phyloP scores from a whole-genome alignment of 2,888 invertebrate species.

The Amphipoea oculea region DNA sequence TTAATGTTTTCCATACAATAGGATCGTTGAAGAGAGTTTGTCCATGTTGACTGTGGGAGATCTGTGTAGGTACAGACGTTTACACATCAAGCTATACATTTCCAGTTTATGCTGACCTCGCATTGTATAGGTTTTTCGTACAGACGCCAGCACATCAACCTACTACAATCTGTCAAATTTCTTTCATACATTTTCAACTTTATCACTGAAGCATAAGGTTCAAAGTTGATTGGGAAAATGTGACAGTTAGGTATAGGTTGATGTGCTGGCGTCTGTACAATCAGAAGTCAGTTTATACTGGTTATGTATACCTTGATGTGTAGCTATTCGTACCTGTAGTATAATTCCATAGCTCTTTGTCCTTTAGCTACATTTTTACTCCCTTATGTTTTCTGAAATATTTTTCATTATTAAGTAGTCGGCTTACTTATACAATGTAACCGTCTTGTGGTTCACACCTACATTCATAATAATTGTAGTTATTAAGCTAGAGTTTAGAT shows the following conservation, averaged over 20 bases:
- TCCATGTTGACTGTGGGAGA: neutral
- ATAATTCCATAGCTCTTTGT: neutral
- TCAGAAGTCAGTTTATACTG: neutral
- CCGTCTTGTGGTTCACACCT: neutral
- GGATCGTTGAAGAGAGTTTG: neutral
- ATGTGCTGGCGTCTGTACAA: no score
- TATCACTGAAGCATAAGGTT: no score
- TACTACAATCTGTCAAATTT: no score
- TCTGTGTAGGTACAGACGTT: neutral
- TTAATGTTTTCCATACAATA: constrained; percentile 12
- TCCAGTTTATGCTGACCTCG: neutral
- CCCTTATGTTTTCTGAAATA: neutral
- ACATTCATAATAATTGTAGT: constrained; percentile 14
- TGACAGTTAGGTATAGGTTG: no score
- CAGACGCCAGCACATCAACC: no score
- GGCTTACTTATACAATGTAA: neutral
- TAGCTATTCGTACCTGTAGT: neutral
- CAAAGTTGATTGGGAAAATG: no score
- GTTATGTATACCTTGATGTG: neutral
- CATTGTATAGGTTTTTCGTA: neutral
- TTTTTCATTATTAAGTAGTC: neutral
- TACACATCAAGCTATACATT: neutral
- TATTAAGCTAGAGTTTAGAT: constrained; percentile 2
- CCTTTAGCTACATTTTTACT: neutral
- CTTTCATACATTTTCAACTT: no score